phyloP scores from a whole-genome alignment of 2,113 vertebrate species.

The Daphoenositta chrysoptera region DNA sequence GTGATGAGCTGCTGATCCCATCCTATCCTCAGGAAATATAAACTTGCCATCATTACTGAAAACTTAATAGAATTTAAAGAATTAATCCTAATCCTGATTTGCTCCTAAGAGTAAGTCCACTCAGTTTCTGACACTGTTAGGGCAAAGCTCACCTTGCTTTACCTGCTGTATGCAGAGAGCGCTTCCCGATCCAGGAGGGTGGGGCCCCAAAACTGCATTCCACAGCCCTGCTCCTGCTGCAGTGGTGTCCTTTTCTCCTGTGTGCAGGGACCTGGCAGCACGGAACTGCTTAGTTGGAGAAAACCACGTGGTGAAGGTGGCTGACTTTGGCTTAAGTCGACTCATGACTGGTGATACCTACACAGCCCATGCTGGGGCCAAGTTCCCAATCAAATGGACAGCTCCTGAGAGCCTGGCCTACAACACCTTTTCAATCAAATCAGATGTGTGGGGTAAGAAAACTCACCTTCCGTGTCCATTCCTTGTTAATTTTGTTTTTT shows the following conservation, averaged over 20 bases:
- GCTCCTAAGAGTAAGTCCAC: neutral
- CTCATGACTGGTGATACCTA: slow-evolving; percentile 98
- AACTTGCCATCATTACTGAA: neutral
- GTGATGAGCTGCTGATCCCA: neutral
- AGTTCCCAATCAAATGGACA: slow-evolving; percentile 99
- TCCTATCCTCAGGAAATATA: neutral
- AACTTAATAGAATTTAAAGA: neutral
- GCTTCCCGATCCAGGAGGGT: neutral
- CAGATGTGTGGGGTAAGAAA: slow-evolving; percentile 95
- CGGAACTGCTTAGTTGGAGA: slow-evolving; percentile 97
- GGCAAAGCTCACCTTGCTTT: neutral
- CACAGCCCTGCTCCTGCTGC: neutral
- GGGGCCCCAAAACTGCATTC: neutral
- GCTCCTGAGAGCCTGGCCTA: slow-evolving; percentile 97
- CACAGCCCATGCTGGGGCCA: slow-evolving; percentile 97
- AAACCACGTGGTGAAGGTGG: slow-evolving; percentile 97
- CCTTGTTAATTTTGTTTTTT: neutral
- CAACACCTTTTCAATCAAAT: slow-evolving; percentile 99
- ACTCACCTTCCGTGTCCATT: neutral
- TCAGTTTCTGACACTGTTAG: neutral
- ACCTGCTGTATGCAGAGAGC: neutral
- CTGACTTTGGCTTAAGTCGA: slow-evolving; percentile 94
- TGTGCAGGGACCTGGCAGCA: slow-evolving; percentile 90
- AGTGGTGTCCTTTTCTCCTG: neutral
- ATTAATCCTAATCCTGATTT: neutral